A percentile compares a stretch with the other conserved stretches of the same genome.
Evolutionary conservation across 2,888 invertebrate genomes (phyloP).

Genomic region (Drosophila bunnanda): DNA sequence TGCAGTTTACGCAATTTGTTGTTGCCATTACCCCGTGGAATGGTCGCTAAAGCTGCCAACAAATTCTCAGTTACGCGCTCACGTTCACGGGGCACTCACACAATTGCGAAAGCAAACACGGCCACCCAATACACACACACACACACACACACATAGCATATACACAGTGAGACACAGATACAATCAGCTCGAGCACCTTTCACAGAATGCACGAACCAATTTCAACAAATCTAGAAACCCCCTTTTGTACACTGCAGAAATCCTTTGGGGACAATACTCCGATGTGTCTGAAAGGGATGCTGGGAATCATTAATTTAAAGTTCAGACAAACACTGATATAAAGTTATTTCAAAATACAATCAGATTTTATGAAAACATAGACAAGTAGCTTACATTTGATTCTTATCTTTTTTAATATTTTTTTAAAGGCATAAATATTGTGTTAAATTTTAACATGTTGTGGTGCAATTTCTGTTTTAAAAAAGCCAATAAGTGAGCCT

Average conservation of each 20-base stretch:
- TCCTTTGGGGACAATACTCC: neutral
- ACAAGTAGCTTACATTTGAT: too few relatives aligned
- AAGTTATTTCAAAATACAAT: neutral
- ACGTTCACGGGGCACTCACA: constrained; percentile 36
- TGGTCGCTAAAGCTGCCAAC: constrained; percentile 46
- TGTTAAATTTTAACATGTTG: too few relatives aligned
- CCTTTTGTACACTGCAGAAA: constrained; percentile 11
- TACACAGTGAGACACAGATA: constrained; percentile 9
- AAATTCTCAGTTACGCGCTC: constrained; percentile 56
- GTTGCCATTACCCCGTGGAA: constrained; percentile 36
- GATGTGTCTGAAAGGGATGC: neutral
- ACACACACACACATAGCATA: constrained; percentile 4
- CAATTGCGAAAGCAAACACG: constrained; percentile 18
- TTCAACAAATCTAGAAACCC: constrained; percentile 36
- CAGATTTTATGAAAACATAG: too few relatives aligned
- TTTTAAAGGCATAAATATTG: too few relatives aligned
- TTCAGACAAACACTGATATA: neutral
- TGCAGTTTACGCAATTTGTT: constrained; percentile 41
- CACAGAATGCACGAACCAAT: constrained; percentile 41
- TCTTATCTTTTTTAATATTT: too few relatives aligned
- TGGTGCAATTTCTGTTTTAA: too few relatives aligned
- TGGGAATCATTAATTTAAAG: neutral
- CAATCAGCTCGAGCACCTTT: constrained; percentile 45
- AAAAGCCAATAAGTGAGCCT: too few relatives aligned
- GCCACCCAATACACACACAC: constrained; percentile 1